A percentile compares a stretch with the other conserved stretches of the same genome.
phyloP scores from a whole-genome alignment of 1,140 invertebrate species.

The Heliconius nattereri region DNA sequence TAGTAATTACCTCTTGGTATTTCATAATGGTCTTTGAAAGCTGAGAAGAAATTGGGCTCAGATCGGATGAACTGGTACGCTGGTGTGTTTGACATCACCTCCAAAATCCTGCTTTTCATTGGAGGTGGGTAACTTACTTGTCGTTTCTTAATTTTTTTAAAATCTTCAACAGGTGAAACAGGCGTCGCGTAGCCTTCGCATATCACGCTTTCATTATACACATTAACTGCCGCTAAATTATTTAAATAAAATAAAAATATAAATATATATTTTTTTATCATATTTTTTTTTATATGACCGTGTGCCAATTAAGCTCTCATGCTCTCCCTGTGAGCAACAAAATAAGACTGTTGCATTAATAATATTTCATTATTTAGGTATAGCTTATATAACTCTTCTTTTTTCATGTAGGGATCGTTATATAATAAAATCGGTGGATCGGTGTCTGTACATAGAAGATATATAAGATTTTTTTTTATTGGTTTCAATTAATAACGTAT shows the following conservation, averaged over 20 bases:
- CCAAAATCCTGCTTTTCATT: constrained; percentile 54
- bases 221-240: not conserved
- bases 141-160: constrained; percentile 40
- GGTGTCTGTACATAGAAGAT: too few relatives aligned
- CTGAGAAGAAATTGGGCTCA: constrained; percentile 50
- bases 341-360: not conserved
- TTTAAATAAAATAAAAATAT: not conserved
- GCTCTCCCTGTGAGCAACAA: not conserved
- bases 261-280: not conserved
- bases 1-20: constrained; percentile 59
- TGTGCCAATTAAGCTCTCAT: not conserved
- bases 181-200: constrained; percentile 44
- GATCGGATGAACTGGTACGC: constrained; percentile 44
- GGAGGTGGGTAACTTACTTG: constrained; percentile 1
- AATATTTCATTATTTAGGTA: not conserved
- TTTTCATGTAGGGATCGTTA: not conserved
- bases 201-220: not conserved
- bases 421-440: too few relatives aligned
- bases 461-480: too few relatives aligned
- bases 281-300: not conserved
- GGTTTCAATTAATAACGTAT: too few relatives aligned
- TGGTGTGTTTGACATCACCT: constrained; percentile 57
- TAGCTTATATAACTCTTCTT: not conserved
- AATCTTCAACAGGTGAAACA: constrained; percentile 8
- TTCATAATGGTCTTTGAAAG: constrained; percentile 61